A percentile compares a stretch with the other conserved stretches of the same genome.
These are phyloP conservation scores for Dryocosmus kuriphilus DNA, from an alignment of 2,888 invertebrate species.

Conservation along the genomic window DNA sequence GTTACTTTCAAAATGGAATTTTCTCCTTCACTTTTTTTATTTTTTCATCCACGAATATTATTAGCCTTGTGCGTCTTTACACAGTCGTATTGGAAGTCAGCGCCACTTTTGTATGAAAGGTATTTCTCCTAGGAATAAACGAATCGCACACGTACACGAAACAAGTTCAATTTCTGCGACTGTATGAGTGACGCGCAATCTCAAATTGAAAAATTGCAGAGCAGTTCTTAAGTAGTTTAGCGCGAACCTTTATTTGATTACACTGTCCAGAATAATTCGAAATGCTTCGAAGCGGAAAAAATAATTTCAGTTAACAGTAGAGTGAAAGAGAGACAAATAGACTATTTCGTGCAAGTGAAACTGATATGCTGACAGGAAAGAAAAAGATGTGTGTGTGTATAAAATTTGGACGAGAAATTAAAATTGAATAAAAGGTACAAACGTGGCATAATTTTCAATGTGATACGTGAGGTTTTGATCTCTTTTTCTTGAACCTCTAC, in stretches of 20 bases:
- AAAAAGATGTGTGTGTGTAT: neutral
- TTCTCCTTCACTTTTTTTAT: neutral
- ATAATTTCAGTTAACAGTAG: neutral
- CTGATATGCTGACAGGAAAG: neutral
- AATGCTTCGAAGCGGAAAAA: neutral
- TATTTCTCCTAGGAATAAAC: too few relatives aligned
- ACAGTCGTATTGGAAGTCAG: neutral
- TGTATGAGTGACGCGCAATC: neutral
- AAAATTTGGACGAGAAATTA: neutral
- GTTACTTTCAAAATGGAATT: neutral
- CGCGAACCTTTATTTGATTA: slow-evolving; percentile 33
- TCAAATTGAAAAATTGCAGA: slow-evolving; percentile 21
- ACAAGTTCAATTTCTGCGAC: neutral
- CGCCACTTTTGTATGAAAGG: too few relatives aligned
- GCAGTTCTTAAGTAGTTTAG: slow-evolving; percentile 27
- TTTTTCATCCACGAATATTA: neutral
- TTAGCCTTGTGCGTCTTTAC: neutral
- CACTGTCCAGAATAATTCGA: slow-evolving; percentile 23
- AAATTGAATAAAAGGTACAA: slow-evolving; percentile 9
- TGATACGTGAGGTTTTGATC: slow-evolving; percentile 17
- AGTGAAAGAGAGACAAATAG: slow-evolving; percentile 15
- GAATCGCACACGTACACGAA: neutral
- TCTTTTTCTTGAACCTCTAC: slow-evolving; percentile 18
- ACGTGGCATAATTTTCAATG: slow-evolving; percentile 15
- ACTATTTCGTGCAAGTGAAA: slow-evolving; percentile 16